These are phyloP conservation scores for Mactra quadrangularis DNA, from an alignment of 1,140 invertebrate species.

Conservation along the genomic window DNA sequence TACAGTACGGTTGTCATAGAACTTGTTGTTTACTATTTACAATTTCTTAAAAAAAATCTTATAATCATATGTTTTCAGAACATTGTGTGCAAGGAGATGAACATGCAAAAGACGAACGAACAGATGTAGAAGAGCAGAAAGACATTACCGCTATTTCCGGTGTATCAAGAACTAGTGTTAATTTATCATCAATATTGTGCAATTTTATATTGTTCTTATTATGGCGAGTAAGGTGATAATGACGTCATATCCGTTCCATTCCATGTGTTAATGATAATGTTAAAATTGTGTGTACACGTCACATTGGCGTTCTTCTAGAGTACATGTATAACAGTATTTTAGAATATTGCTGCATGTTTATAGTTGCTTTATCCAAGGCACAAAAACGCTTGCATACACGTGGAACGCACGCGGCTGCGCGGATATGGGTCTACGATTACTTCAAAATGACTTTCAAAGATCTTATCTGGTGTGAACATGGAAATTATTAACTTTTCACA, in stretches of 20 bases:
- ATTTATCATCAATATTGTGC: slow-evolving; percentile 35
- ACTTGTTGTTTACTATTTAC: too few relatives aligned
- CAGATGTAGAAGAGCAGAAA: slow-evolving; percentile 42
- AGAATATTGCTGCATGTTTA: background rate
- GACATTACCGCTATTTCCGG: slow-evolving; percentile 11
- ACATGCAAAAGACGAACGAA: slow-evolving; percentile 22
- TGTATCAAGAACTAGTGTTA: slow-evolving; percentile 25
- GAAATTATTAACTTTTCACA: too few relatives aligned
- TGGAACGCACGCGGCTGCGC: too few relatives aligned
- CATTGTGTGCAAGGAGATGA: slow-evolving; percentile 39
- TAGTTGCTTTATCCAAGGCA: background rate
- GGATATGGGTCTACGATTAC: too few relatives aligned
- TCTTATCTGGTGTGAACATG: too few relatives aligned
- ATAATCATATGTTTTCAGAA: too few relatives aligned
- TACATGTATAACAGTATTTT: background rate
- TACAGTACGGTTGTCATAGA: too few relatives aligned
- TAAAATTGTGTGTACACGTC: background rate
- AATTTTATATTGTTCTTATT: slow-evolving; percentile 29
- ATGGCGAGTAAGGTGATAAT: slow-evolving; percentile 32
- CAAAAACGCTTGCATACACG: too few relatives aligned
- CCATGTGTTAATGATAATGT: background rate
- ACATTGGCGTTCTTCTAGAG: background rate
- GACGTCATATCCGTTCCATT: background rate
- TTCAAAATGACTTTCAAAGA: too few relatives aligned
- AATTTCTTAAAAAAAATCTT: too few relatives aligned